These are phyloP conservation scores for Orthosia gracilis DNA, from an alignment of 2,888 invertebrate species.

Conservation along the genomic window DNA sequence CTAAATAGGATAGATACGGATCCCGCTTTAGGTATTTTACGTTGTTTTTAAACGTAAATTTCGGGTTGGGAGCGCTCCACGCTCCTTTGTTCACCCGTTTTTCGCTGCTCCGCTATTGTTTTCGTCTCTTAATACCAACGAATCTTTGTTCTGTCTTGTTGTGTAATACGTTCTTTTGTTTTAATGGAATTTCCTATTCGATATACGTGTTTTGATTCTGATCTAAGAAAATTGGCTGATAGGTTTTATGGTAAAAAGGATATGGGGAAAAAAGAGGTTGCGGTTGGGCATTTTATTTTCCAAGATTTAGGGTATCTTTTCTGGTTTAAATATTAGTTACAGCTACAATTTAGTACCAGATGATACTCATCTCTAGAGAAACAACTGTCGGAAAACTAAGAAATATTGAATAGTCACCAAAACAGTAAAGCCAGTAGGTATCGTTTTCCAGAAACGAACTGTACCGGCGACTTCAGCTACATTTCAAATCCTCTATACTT, in stretches of 20 bases:
- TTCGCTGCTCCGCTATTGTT: slow-evolving; percentile 82
- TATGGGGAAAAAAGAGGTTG: slow-evolving; percentile 12
- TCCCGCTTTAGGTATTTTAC: slow-evolving; percentile 90
- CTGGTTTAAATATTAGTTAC: not conserved
- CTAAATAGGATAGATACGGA: slow-evolving; percentile 91
- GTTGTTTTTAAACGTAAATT: slow-evolving; percentile 91
- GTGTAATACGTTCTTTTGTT: slow-evolving; percentile 78
- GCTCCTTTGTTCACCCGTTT: slow-evolving; percentile 82
- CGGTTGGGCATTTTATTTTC: slow-evolving; percentile 1
- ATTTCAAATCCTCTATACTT: too few species aligned
- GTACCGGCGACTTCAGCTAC: too few species aligned
- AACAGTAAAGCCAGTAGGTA: too few species aligned
- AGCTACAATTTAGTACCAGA: not conserved
- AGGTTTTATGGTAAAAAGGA: slow-evolving; percentile 42
- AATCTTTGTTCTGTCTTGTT: slow-evolving; percentile 80
- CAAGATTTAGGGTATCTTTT: not conserved
- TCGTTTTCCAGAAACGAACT: too few species aligned
- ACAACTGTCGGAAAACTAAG: not conserved
- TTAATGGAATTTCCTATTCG: slow-evolving; percentile 69
- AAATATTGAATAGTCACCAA: not conserved
- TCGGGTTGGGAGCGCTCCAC: slow-evolving; percentile 70
- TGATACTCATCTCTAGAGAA: not conserved
- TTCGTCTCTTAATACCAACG: slow-evolving; percentile 72
- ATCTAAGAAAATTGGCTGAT: slow-evolving; percentile 68
- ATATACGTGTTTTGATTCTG: slow-evolving; percentile 69